phyloP scores from a whole-genome alignment of 2,888 invertebrate genomes.

The Apeira syringaria region DNA sequence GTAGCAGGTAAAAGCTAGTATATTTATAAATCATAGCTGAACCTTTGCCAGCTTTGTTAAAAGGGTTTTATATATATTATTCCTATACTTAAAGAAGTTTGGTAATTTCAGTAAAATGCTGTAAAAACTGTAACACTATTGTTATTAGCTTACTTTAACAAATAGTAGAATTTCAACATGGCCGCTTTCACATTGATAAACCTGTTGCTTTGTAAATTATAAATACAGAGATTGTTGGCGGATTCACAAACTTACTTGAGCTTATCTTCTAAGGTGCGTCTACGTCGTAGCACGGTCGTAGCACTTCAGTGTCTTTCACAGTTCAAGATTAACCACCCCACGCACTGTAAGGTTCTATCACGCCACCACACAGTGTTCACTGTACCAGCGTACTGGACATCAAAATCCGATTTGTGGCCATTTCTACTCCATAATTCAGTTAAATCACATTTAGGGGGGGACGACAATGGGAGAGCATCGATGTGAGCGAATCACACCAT shows the following conservation, averaged over 20 bases:
- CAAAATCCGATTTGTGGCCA: slow-evolving; percentile 76
- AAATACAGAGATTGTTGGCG: background rate
- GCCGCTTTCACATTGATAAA: background rate
- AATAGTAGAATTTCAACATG: slow-evolving; percentile 8
- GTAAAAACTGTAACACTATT: too few species aligned
- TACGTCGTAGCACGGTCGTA: slow-evolving; percentile 63
- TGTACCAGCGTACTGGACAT: slow-evolving; percentile 60
- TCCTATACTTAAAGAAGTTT: too few species aligned
- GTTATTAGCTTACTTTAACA: too few species aligned
- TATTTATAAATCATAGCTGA: too few species aligned
- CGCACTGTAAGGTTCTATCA: slow-evolving; percentile 31
- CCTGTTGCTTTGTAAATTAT: background rate
- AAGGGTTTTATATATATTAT: too few species aligned
- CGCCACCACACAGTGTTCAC: slow-evolving; percentile 39
- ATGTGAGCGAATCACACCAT: slow-evolving; percentile 82
- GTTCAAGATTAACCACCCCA: slow-evolving; percentile 45
- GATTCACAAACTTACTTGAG: slow-evolving; percentile 55
- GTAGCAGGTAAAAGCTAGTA: too few species aligned
- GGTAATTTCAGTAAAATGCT: too few species aligned
- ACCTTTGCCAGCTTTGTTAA: too few species aligned
- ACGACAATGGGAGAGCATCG: slow-evolving; percentile 79
- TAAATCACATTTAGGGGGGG: slow-evolving; percentile 80
- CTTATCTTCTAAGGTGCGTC: slow-evolving; percentile 47
- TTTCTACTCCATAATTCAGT: slow-evolving; percentile 79
- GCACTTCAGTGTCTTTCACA: slow-evolving; percentile 50